Evolutionary conservation across 2,888 invertebrate species (phyloP).

Genomic region (Halictus quadricinctus): DNA sequence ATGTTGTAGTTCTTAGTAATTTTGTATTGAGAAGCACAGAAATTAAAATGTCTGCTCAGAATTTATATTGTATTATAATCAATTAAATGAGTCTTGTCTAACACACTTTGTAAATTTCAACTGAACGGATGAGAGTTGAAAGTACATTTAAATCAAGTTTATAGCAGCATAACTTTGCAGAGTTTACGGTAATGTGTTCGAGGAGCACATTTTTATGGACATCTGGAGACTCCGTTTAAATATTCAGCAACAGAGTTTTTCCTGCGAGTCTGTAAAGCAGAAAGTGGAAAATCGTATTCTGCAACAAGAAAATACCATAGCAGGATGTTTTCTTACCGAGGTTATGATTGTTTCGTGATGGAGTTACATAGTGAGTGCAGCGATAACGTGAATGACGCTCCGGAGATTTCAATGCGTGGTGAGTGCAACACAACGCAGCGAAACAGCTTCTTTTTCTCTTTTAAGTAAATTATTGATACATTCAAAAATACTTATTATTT

Average conservation of each 20-base stretch:
- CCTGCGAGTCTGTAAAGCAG: neutral
- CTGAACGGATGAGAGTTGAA: neutral
- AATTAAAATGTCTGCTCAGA: neutral
- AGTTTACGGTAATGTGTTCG: no score
- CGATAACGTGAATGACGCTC: neutral
- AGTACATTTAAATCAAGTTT: neutral
- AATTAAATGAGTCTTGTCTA: no score
- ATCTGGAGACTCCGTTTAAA: neutral
- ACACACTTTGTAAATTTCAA: no score
- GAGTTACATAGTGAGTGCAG: neutral
- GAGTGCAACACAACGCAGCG: neutral
- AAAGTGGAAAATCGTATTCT: neutral
- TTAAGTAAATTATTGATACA: no score
- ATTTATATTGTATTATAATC: neutral
- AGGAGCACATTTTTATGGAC: neutral
- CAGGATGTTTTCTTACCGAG: neutral
- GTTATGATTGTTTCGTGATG: neutral
- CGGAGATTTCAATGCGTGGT: constrained; percentile 5
- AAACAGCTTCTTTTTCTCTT: no score
- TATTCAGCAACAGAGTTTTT: neutral
- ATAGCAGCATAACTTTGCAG: neutral
- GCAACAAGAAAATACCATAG: neutral
- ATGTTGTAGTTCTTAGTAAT: no score
- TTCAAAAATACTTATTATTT: no score
- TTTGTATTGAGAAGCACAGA: no score